Base-by-base conservation (phyloP, 2,888 invertebrate genomes). In the Phyllotreta striolata region DNA sequence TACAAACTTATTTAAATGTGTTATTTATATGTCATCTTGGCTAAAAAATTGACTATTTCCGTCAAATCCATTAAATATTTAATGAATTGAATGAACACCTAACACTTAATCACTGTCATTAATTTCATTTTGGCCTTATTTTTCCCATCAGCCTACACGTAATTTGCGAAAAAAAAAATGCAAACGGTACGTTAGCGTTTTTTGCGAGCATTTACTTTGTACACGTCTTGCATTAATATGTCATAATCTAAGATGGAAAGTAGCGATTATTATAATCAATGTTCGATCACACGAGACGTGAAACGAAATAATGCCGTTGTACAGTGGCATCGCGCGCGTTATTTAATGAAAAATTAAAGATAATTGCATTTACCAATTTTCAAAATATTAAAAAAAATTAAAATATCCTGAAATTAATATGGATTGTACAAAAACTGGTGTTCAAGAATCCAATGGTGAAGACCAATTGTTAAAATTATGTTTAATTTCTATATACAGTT, bases 181-280 rank as follows among this genome's bases (percentile, higher is more conserved):
- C 24, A 49, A 34, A 49, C 12, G 35, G n/a, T n/a, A 35, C 8
- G 35, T 49, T 49, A 49, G 35, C 49, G 49, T 49, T 49, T 49
- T 49, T 49, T 35, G 24, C 35, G 6, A 35, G 35, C 9, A 7
- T 35, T 49, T 49, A 49, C 35, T 35, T 10, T 49, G 49, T 49
- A 35, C 49, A 49, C 49, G 49, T 35, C 35, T 49, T 10, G 35
- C 49, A 49, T 49, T 49, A 49, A 54, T 54, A 58, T 69, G 67
- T 64, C 70, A 63, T 70, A 70, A 70, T 74, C 71, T 72, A 72
- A 73, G 76, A 76, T 75, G 73, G 74, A 73, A 73, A 73, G 58
- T 66, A 47, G 47, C 70, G 74, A 76, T 76, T 74, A 73, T 73
- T 71, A 71, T 74, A 75, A 76, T 74, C 73, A 74, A 67, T 67